Evolutionary conservation across 2,888 invertebrate species (phyloP).

Genomic region (Nyleta sp.): DNA sequence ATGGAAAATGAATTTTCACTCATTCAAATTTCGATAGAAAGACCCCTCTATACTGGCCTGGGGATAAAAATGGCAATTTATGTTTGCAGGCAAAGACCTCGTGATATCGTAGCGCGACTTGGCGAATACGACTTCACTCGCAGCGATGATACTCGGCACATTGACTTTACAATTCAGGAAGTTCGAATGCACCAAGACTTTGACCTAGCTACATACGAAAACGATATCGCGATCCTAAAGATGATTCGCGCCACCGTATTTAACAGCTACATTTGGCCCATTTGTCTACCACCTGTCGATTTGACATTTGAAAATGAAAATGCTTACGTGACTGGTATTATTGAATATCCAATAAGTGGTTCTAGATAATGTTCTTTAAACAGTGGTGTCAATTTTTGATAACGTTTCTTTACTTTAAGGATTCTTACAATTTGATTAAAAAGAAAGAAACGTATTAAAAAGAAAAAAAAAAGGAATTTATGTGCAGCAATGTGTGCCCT

Average conservation of each 20-base stretch:
- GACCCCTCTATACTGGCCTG: too few relatives aligned
- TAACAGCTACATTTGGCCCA: constrained; percentile 92
- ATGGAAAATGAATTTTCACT: too few relatives aligned
- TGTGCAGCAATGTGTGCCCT: too few relatives aligned
- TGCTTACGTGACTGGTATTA: constrained; percentile 87
- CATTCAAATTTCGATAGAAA: too few relatives aligned
- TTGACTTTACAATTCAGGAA: constrained; percentile 87
- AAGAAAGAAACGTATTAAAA: too few relatives aligned
- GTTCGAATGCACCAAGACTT: constrained; percentile 88
- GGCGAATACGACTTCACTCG: constrained; percentile 91
- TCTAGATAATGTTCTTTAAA: too few relatives aligned
- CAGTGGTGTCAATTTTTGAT: too few relatives aligned
- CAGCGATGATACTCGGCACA: constrained; percentile 87
- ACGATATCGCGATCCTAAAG: constrained; percentile 91
- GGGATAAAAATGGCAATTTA: too few relatives aligned
- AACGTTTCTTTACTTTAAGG: too few relatives aligned
- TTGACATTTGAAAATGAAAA: constrained; percentile 85
- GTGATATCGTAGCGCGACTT: constrained; percentile 87
- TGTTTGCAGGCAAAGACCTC: constrained; percentile 84
- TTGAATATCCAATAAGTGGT: too few relatives aligned
- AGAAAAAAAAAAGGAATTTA: too few relatives aligned
- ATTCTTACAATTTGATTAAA: too few relatives aligned
- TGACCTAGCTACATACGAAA: constrained; percentile 86
- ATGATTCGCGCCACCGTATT: constrained; percentile 87
- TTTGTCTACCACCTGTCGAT: constrained; percentile 90